Conservation (phyloP, 1,140 invertebrate species). For the Penaeus japonicus region DNA sequence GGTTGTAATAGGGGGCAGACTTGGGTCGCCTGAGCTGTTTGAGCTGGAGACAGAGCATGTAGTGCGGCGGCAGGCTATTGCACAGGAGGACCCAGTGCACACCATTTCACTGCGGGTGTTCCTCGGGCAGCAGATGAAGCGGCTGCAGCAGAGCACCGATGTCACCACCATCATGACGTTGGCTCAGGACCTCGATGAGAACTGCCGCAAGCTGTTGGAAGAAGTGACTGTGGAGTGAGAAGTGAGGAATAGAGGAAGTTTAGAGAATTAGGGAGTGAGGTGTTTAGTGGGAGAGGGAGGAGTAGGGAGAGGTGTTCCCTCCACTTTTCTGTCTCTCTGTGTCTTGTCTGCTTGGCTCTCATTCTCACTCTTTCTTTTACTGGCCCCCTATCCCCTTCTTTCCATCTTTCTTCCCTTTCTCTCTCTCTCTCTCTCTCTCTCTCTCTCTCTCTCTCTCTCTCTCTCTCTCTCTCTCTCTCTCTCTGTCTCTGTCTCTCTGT, state of each 20-base stretch:
- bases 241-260: background rate
- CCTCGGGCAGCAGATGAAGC: slow-evolving; percentile 51
- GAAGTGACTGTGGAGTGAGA: slow-evolving; percentile 36
- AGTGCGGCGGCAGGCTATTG: slow-evolving; percentile 70
- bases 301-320: too few species aligned
- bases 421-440: background rate
- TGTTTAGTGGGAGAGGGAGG: too few species aligned
- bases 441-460: background rate
- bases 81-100: slow-evolving; percentile 75
- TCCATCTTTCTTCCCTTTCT: background rate
- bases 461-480: background rate
- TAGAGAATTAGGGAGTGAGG: too few species aligned
- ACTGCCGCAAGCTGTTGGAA: slow-evolving; percentile 33
- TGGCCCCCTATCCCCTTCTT: background rate
- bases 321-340: too few species aligned
- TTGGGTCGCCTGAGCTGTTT: slow-evolving; percentile 44
- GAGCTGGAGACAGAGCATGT: slow-evolving; percentile 57
- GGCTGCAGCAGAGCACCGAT: slow-evolving; percentile 40
- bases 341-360: too few species aligned
- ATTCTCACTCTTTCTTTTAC: background rate
- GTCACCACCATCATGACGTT: slow-evolving; percentile 28
- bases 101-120: slow-evolving; percentile 60
- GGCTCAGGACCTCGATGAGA: slow-evolving; percentile 43
- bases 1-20: slow-evolving; percentile 34
- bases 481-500: background rate